A percentile compares a stretch with the other conserved stretches of the same genome.
Evolutionary conservation across 1,140 invertebrate genomes (phyloP).

Genomic region (Micrasema longulum): DNA sequence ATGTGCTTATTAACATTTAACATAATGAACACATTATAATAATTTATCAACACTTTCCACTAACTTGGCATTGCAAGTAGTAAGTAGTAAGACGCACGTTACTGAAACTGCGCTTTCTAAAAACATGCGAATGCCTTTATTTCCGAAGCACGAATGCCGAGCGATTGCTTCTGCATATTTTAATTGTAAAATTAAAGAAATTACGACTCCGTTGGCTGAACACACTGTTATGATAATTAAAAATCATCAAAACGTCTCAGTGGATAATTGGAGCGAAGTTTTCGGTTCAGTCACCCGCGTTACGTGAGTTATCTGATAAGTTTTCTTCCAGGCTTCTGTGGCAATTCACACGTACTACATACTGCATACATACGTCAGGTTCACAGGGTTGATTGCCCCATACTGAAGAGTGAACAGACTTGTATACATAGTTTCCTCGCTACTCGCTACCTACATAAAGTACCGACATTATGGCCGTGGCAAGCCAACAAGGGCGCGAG

Average conservation of each 20-base stretch:
- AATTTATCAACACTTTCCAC: slow-evolving; percentile 44
- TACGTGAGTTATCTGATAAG: slow-evolving; percentile 39
- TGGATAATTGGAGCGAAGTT: slow-evolving; percentile 43
- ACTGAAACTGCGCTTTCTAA: slow-evolving; percentile 47
- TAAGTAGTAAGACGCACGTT: slow-evolving; percentile 6
- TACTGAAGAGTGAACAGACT: background rate
- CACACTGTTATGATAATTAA: slow-evolving; percentile 42
- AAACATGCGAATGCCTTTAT: slow-evolving; percentile 43
- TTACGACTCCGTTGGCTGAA: slow-evolving; percentile 40
- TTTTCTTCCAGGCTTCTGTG: background rate
- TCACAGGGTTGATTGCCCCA: slow-evolving; percentile 16
- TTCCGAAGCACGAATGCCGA: slow-evolving; percentile 50
- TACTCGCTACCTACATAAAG: background rate
- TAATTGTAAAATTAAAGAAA: slow-evolving; percentile 50
- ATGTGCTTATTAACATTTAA: slow-evolving; percentile 59
- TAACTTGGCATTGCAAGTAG: background rate
- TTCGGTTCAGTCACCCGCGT: slow-evolving; percentile 41
- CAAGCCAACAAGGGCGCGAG: background rate
- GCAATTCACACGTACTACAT: slow-evolving; percentile 1
- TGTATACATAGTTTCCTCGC: background rate
- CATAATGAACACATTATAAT: slow-evolving; percentile 34
- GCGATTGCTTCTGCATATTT: slow-evolving; percentile 42
- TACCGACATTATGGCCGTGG: slow-evolving; percentile 8
- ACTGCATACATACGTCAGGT: background rate
- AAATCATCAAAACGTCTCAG: slow-evolving; percentile 35